Evolutionary conservation across 2,888 invertebrate genomes (phyloP).

Genomic region (Alloplasta piceator): DNA sequence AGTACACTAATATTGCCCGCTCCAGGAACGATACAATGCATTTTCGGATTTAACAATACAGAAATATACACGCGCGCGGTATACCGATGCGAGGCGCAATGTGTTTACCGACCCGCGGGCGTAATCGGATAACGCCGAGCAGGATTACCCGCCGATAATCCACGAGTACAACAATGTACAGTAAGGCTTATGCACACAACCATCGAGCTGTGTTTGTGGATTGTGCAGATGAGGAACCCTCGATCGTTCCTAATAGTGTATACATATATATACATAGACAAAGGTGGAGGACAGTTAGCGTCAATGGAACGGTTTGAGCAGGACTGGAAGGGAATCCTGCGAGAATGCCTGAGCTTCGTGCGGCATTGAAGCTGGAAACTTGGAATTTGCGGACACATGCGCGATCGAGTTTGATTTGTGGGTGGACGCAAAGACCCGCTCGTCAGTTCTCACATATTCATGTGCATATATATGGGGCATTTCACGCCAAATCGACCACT

Average conservation of each 20-base stretch:
- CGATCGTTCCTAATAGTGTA: neutral
- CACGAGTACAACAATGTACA: constrained; percentile 43
- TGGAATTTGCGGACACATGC: constrained; percentile 28
- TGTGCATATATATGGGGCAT: constrained; percentile 24
- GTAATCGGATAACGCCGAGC: constrained; percentile 48
- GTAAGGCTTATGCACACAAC: constrained; percentile 21
- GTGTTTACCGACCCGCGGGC: constrained; percentile 29
- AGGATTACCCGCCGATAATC: constrained; percentile 52
- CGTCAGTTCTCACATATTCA: constrained; percentile 13
- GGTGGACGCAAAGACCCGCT: constrained; percentile 7
- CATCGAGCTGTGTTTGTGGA: neutral
- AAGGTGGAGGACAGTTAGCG: neutral
- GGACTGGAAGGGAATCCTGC: neutral
- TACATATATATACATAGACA: neutral
- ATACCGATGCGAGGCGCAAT: constrained; percentile 10
- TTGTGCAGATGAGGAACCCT: neutral
- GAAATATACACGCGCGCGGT: neutral
- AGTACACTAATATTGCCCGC: constrained; percentile 3
- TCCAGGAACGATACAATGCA: constrained; percentile 15
- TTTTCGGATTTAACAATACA: constrained; percentile 16
- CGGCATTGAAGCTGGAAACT: constrained; percentile 16
- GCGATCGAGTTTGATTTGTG: constrained; percentile 34
- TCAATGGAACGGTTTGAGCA: neutral
- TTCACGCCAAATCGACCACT: too few species aligned
- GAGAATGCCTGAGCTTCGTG: constrained; percentile 29